Evolutionary conservation across 2,888 invertebrate species (phyloP), one percentile per base, ranked within the genome.

Genomic region (Marasmarcha lunaedactyla): DNA sequence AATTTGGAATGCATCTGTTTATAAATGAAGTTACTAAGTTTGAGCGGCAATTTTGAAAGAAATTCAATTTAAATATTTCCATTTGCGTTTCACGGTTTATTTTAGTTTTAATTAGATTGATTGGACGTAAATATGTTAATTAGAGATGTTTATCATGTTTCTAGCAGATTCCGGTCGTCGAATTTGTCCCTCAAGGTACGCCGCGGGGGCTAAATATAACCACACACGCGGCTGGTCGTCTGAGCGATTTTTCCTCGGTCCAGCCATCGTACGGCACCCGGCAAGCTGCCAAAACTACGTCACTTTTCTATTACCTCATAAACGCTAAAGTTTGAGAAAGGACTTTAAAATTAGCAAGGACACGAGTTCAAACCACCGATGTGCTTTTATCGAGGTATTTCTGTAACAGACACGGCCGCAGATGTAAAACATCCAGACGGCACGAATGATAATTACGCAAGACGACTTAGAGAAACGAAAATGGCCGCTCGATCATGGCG

Each of bases 331-430:
- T 77, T 71, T 74, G 59, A 68, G 72, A 71, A 79, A 79, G 78
- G 78, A 77, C 74, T 79, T 72, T 71, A 71, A 73, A 81, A 71
- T 73, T 73, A 78, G 81, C 79, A 81, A 81, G 81, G 79, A 79
- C 81, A 69, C 63, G 54, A 56, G 54, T 63, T 60, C 59, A 47
- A 47, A 57, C 55, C 51, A 51, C 58, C 55, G 57, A 55, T 57
- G 49, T 56, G 48, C 52, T 52, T 50, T 33, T 43, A 34, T 43
- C 45, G 36, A 48, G 42, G 48, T 57, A 54, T 57, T 55, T 52
- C 48, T 44, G 54, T 49, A 44, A 51, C 59, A 59, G 59, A 20
- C 20, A 20, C 59, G 55, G 61, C 53, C 50, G 60, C 20, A 20
- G 20, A 20, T 20, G 20, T 20, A 20, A 20, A 20, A 20, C 7